phyloP scores from a whole-genome alignment of 2,888 invertebrate genomes.

The Allygus modestus region DNA sequence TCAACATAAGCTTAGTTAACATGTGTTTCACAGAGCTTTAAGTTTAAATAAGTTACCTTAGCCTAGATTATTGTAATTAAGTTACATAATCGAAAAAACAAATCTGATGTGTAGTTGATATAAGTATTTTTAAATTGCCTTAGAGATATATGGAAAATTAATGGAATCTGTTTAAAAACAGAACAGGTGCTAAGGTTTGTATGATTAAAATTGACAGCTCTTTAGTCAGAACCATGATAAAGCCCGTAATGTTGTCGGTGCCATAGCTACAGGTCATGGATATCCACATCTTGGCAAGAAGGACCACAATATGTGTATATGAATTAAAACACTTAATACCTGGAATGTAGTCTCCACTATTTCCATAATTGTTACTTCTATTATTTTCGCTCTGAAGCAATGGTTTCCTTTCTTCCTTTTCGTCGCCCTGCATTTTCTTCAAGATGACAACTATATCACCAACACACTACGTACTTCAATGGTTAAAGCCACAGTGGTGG shows the following conservation, averaged over 20 bases:
- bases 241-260: conserved; percentile 4
- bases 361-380: conserved; percentile 64
- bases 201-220: conserved; percentile 7
- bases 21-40: too few relatives aligned
- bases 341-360: conserved; percentile 44
- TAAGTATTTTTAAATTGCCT: too few relatives aligned
- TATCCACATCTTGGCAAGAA: not conserved
- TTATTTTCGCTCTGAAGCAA: conserved; percentile 76
- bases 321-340: conserved; percentile 36
- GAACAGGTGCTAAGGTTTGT: too few relatives aligned
- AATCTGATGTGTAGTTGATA: too few relatives aligned
- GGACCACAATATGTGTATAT: not conserved
- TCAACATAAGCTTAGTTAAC: too few relatives aligned
- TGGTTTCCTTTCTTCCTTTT: conserved; percentile 81
- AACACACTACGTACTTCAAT: conserved; percentile 21
- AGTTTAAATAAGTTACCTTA: too few relatives aligned
- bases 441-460: conserved; percentile 35
- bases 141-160: too few relatives aligned
- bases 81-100: too few relatives aligned
- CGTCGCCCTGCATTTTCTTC: conserved; percentile 78
- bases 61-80: too few relatives aligned
- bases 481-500: not conserved
- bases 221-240: conserved; percentile 1
- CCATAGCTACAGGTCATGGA: conserved; percentile 15
- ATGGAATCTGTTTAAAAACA: too few relatives aligned